Evolutionary conservation across 2,113 vertebrate genomes (phyloP), one percentile per base, ranked within the genome.

Genomic region (Hoplias malabaricus): DNA sequence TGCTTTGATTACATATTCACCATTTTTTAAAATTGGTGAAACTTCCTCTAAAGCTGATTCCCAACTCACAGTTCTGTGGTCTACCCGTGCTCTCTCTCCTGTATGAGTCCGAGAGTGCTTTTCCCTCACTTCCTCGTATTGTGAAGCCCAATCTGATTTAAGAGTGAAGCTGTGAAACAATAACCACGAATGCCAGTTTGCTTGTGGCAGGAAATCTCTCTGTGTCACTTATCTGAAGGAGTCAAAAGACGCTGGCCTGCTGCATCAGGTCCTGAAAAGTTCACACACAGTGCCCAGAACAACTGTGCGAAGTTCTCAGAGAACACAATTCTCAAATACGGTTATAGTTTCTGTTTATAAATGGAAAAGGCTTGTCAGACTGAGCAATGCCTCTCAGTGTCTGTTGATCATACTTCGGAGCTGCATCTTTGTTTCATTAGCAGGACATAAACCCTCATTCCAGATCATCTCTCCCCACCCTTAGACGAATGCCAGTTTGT

Each of bases 81-180:
- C 19, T 8, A n/a, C 19, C 16, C 4, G 1, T 1, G 19, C 1
- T 5, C 46, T 21, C 4, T 50, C 6, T 2, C 7, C n/a, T 23
- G n/a, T 21, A 23, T 23, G 46, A n/a, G 46, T 21, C 4, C 21
- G 46, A 50, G 48, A 9, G 48, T 23, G 48, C 48, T 53, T 19
- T 5, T 53, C 48, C 13, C 67, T 27, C 27, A 69, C 42, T 69
- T 69, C 67, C 67, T 50, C 67, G 50, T 50, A 69, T 69, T 69
- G 67, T 69, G 43, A n/a, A 23, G 16, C 25, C 3, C 36, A 50
- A 5, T 50, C n/a, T 0, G n/a, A 53, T 6, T 21, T 12, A 63
- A 63, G 31, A 34, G 21, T 27, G 13, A 8, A 63, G 59, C 31
- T 63, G 21, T 34, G 14, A 33, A 62, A 33, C 57, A 62, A 31